Evolutionary conservation across 2,113 vertebrate genomes (phyloP), one percentile per base, ranked within the genome.

Genomic region (Donacobius atricapilla): DNA sequence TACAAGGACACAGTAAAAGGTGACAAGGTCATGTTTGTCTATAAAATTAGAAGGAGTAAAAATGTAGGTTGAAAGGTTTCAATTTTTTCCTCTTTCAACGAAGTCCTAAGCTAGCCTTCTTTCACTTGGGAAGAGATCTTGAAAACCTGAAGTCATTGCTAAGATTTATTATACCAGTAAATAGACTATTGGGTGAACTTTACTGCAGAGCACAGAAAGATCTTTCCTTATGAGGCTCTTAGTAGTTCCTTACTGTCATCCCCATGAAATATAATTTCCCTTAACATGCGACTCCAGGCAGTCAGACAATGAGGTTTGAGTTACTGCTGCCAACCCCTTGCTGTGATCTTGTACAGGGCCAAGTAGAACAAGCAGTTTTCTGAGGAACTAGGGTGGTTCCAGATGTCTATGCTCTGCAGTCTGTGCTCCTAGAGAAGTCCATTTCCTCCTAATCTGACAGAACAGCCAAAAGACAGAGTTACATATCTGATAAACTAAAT

Each of bases 231-330:
- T 3, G 33, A 78, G 39, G n/a, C 37, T 71, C 14, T 47, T 64
- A 30, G 51, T 4, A 78, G 56, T 20, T 79, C 35, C n/a, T 89
- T 47, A 13, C 47, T 79, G 81, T 82, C 70, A 69, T 61, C 42
- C 33, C n/a, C 33, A 72, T 31, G 57, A 93, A 95, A 87, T 72
- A 87, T n/a, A 10, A 63, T 84, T 95, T 95, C 93, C 91, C 61
- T 79, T 84, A 72, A 53, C 51, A 56, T 31, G 66, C 0, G 0
- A 84, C 25, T 56, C 42, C 51, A 70, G 58, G 64, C 80, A 90
- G 35, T 16, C 25, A 40, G 60, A 93, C 83, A 89, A 71, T 48
- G 48, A 90, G 44, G 23, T 65, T 50, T 65, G 81, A 90, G 39
- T 73, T 90, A 75, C 6, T 61, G 83, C 65, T 91, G 78, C 78